Conservation (phyloP, 2,113 vertebrate species). For the Sebastes fasciatus region DNA sequence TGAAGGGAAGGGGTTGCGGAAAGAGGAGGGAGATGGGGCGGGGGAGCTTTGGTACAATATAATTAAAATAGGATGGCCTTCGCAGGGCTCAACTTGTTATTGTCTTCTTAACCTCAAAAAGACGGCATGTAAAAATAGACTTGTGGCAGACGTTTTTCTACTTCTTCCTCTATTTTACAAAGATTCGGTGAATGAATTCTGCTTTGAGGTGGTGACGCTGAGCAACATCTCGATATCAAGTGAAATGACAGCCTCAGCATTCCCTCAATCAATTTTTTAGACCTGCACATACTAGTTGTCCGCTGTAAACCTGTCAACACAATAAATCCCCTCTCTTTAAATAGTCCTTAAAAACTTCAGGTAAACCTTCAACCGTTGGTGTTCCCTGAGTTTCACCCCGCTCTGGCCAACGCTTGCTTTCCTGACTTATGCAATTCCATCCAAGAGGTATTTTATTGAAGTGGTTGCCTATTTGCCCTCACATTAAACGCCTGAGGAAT, state of each 20-base stretch:
- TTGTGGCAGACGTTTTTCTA: constrained; percentile 47
- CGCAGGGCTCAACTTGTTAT: constrained; percentile 78
- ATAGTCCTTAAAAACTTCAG: constrained; percentile 47
- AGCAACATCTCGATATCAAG: constrained; percentile 15
- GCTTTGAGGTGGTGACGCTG: constrained; percentile 36
- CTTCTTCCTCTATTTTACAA: constrained; percentile 34
- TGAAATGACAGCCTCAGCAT: constrained; percentile 2
- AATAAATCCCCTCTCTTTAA: constrained; percentile 60
- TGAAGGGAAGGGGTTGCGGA: constrained; percentile 81
- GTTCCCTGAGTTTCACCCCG: constrained; percentile 57
- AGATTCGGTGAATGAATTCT: constrained; percentile 31
- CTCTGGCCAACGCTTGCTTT: constrained; percentile 25
- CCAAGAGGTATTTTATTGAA: constrained; percentile 84
- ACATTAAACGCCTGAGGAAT: constrained; percentile 85
- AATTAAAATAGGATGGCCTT: constrained; percentile 84
- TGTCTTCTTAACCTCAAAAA: constrained; percentile 80
- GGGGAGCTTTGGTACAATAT: constrained; percentile 75
- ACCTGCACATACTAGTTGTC: constrained; percentile 33
- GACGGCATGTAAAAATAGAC: constrained; percentile 70
- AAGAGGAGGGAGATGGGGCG: constrained; percentile 72
- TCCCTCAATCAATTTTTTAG: constrained; percentile 45
- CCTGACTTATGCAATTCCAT: constrained; percentile 79
- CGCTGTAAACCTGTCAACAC: constrained; percentile 56
- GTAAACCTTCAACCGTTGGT: constrained; percentile 55
- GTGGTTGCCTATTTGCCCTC: constrained; percentile 84